These are phyloP conservation scores for Megalurothrips usitatus DNA, from an alignment of 2,888 invertebrate genomes.

Conservation along the genomic window DNA sequence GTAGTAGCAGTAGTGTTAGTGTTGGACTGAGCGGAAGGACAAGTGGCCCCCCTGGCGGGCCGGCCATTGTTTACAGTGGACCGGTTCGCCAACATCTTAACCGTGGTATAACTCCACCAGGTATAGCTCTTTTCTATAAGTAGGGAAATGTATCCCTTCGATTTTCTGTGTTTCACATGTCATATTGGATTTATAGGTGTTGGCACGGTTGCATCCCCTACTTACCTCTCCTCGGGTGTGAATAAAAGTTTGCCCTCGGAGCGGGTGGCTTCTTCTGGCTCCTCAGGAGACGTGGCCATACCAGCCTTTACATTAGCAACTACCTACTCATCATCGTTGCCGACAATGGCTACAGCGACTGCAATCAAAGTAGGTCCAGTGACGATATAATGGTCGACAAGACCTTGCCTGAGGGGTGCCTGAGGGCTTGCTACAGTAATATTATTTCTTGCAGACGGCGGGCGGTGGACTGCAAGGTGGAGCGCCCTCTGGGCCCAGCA, in stretches of 20 bases:
- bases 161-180: background rate
- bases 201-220: background rate
- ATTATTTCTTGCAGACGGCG: constrained; percentile 31
- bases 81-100: constrained; percentile 22
- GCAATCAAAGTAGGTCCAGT: constrained; percentile 31
- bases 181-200: background rate
- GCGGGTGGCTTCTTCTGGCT: background rate
- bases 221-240: background rate
- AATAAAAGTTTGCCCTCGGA: background rate
- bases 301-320: constrained; percentile 26
- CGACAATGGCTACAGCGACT: constrained; percentile 38
- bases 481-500: constrained; percentile 35
- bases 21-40: constrained; percentile 43
- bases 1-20: constrained; percentile 40
- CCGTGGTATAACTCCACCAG: constrained; percentile 15
- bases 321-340: constrained; percentile 34
- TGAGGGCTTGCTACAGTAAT: background rate
- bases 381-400: background rate
- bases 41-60: constrained; percentile 43
- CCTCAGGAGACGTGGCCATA: background rate
- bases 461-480: constrained; percentile 37
- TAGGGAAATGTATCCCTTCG: too few relatives aligned
- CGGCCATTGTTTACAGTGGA: constrained; percentile 24
- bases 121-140: background rate
- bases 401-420: too few relatives aligned